These are phyloP conservation scores for Camponotus floridanus DNA, from an alignment of 1,140 invertebrate genomes.

Conservation along the genomic window DNA sequence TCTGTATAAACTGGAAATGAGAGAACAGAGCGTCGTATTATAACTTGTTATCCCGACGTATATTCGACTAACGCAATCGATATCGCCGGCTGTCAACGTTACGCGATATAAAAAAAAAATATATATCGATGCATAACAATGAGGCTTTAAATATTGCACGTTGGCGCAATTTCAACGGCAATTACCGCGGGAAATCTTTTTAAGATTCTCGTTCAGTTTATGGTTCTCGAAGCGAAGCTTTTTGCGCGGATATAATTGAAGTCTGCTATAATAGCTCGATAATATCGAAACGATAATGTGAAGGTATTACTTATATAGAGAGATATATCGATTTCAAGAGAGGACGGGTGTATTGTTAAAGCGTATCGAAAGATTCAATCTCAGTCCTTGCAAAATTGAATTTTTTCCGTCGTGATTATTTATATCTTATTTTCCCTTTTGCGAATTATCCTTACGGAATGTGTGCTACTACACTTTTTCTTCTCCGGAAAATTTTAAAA, in stretches of 20 bases:
- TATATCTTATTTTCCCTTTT: slow-evolving; percentile 21
- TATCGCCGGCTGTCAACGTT: neutral
- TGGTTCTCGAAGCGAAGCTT: slow-evolving; percentile 29
- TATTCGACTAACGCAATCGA: slow-evolving; percentile 30
- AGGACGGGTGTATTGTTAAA: slow-evolving; percentile 23
- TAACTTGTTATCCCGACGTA: slow-evolving; percentile 5
- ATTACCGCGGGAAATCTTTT: slow-evolving; percentile 57
- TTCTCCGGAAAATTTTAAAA: neutral
- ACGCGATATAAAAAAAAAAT: slow-evolving; percentile 35
- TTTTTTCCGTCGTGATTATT: neutral
- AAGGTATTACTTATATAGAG: slow-evolving; percentile 23
- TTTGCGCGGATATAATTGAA: slow-evolving; percentile 48
- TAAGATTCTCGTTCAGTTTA: slow-evolving; percentile 38
- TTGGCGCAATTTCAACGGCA: slow-evolving; percentile 45
- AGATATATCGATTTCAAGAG: slow-evolving; percentile 17
- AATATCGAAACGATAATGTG: slow-evolving; percentile 40
- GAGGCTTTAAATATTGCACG: slow-evolving; percentile 48
- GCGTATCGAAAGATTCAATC: slow-evolving; percentile 10
- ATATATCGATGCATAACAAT: slow-evolving; percentile 62
- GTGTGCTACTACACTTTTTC: neutral
- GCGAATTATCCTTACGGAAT: slow-evolving; percentile 22
- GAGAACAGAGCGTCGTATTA: neutral
- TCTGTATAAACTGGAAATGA: neutral
- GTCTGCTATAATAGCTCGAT: slow-evolving; percentile 48
- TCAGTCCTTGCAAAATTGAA: slow-evolving; percentile 35